A percentile compares a stretch with the other conserved stretches of the same genome.
phyloP scores from a whole-genome alignment of 2,888 invertebrate species.

The Rhopalosiphum nymphaeae region DNA sequence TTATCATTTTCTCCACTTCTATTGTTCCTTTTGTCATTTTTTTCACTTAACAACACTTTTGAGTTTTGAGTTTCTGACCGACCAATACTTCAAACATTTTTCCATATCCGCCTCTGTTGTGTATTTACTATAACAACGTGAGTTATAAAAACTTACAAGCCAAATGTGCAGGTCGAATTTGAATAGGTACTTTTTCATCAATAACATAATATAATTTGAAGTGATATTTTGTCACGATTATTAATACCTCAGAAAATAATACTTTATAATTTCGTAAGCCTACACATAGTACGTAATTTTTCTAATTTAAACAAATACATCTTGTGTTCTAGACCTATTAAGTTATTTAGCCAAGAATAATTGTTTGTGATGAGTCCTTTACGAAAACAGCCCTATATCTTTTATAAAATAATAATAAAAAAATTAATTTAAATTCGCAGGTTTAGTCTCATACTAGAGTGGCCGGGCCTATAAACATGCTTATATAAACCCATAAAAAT shows the following conservation, averaged over 20 bases:
- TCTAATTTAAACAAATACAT: background rate
- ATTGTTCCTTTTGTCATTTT: conserved; percentile 29
- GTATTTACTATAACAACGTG: background rate
- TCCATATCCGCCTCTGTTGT: background rate
- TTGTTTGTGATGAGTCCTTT: background rate
- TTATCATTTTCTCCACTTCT: conserved; percentile 17
- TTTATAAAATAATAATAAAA: background rate
- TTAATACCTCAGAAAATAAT: background rate
- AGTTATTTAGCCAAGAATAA: background rate
- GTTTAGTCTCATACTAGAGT: background rate
- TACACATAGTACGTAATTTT: background rate
- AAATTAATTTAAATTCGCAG: background rate
- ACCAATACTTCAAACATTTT: background rate
- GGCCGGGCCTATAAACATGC: background rate
- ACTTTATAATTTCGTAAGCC: background rate
- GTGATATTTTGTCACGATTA: background rate
- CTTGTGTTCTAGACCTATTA: background rate
- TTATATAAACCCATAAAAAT: no score
- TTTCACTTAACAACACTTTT: conserved; percentile 20
- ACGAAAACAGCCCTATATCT: background rate
- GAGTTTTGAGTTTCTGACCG: conserved; percentile 13
- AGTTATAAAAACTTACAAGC: conserved; percentile 19
- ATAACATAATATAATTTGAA: background rate
- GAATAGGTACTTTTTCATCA: background rate
- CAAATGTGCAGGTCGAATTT: background rate